Evolutionary conservation across 2,113 vertebrate species (phyloP).

Genomic region (Mirounga angustirostris): DNA sequence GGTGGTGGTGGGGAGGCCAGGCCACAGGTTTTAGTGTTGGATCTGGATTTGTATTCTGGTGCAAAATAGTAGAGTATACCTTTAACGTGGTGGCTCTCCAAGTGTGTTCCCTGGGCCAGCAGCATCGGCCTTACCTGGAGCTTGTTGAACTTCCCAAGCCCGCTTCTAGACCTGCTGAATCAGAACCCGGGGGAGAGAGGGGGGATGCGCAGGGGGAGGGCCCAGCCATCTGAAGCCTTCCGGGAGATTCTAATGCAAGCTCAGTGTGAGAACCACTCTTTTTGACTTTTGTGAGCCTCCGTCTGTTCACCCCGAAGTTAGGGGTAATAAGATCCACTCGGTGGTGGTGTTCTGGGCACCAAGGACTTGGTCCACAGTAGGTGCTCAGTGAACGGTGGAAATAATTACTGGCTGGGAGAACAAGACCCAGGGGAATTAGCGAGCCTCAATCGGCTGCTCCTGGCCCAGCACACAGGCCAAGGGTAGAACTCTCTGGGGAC

Average conservation of each 20-base stretch:
- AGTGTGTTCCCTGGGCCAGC: not conserved
- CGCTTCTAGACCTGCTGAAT: not conserved
- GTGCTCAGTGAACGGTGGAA: not conserved
- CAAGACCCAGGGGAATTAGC: too few relatives aligned
- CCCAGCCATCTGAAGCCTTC: too few relatives aligned
- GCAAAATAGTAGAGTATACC: fast-evolving
- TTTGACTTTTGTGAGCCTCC: not conserved
- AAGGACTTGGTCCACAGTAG: not conserved
- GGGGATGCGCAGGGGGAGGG: not conserved
- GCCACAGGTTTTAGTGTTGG: not conserved
- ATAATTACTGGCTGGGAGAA: not conserved
- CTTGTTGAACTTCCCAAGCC: not conserved
- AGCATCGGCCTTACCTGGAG: not conserved
- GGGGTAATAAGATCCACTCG: not conserved
- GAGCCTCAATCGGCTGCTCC: not conserved
- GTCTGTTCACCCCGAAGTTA: not conserved
- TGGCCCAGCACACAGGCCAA: not conserved
- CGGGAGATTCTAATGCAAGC: not conserved
- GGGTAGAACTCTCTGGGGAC: not conserved
- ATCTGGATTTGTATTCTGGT: not conserved
- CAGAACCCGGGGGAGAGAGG: not conserved
- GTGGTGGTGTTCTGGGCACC: fast-evolving
- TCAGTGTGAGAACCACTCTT: not conserved
- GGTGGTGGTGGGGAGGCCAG: fast-evolving
- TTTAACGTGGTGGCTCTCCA: not conserved